A percentile compares a stretch with the other conserved stretches of the same genome.
These are phyloP conservation scores for Drosophila arizonae DNA, from an alignment of 1,140 invertebrate genomes.

Conservation along the genomic window DNA sequence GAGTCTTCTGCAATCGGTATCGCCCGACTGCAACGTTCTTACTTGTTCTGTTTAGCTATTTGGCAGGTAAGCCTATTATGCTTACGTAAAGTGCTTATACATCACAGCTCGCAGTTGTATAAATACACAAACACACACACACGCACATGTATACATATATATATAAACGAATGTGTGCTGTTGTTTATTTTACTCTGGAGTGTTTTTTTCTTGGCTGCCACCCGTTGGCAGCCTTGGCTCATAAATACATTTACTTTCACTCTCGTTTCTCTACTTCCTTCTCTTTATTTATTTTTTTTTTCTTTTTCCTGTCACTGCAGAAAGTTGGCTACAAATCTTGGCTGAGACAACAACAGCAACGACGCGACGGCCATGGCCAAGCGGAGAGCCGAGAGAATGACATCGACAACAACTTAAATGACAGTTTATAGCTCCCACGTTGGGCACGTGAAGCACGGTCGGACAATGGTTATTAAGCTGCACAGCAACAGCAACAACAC, in stretches of 20 bases:
- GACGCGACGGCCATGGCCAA: slow-evolving; percentile 7
- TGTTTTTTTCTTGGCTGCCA: slow-evolving; percentile 59
- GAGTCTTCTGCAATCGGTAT: too few relatives aligned
- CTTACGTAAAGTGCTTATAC: slow-evolving; percentile 14
- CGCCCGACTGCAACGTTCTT: too few relatives aligned
- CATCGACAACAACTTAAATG: slow-evolving; percentile 81
- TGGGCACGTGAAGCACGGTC: slow-evolving; percentile 55
- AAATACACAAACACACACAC: slow-evolving; percentile 20
- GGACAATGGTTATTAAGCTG: slow-evolving; percentile 75
- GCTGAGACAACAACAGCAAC: slow-evolving; percentile 50
- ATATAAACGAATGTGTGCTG: slow-evolving; percentile 9
- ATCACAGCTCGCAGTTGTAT: background rate
- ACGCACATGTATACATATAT: background rate
- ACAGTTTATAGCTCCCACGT: slow-evolving; percentile 80
- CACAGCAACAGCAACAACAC: slow-evolving; percentile 26
- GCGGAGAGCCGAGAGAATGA: slow-evolving; percentile 60
- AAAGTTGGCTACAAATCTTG: slow-evolving; percentile 68
- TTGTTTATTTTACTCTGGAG: slow-evolving; percentile 77
- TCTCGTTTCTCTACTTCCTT: slow-evolving; percentile 22
- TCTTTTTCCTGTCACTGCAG: slow-evolving; percentile 41
- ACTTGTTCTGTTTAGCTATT: slow-evolving; percentile 7
- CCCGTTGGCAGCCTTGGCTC: slow-evolving; percentile 42
- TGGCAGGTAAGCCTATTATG: slow-evolving; percentile 44
- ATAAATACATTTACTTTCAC: slow-evolving; percentile 80
- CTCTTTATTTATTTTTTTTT: slow-evolving; percentile 34